Percentiles rank a stretch among this genome's conserved stretches.
Conservation (phyloP, 1,140 invertebrate genomes). For the Parapsyche elsis region DNA sequence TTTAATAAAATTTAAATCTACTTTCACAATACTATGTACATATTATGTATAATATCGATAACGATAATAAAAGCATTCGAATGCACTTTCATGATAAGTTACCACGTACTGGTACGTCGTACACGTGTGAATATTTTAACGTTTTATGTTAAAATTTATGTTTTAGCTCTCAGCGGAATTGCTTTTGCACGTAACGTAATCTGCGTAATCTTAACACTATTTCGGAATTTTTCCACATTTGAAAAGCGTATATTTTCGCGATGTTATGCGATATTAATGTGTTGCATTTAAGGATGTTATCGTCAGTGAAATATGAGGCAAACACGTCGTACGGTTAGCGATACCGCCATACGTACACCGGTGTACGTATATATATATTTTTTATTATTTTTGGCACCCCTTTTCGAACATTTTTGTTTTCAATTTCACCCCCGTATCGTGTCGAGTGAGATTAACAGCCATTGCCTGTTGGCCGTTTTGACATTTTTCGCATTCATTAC, state of each 20-base stretch:
- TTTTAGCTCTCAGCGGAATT: too few relatives aligned
- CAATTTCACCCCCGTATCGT: neutral
- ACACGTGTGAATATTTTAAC: too few relatives aligned
- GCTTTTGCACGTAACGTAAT: too few relatives aligned
- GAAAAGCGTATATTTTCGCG: neutral
- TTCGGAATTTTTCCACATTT: neutral
- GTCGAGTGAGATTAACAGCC: conserved; percentile 25
- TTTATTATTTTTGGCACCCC: neutral
- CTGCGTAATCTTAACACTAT: neutral
- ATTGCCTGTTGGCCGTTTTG: neutral
- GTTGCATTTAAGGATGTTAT: conserved; percentile 25
- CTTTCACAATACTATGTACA: too few relatives aligned
- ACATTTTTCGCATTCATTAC: conserved; percentile 14
- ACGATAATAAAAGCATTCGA: too few relatives aligned
- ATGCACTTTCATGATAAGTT: too few relatives aligned
- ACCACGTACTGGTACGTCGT: too few relatives aligned
- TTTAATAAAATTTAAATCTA: too few relatives aligned
- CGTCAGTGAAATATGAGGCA: conserved; percentile 10
- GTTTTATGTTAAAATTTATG: too few relatives aligned
- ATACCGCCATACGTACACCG: neutral
- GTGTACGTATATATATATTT: neutral
- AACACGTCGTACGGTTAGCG: neutral
- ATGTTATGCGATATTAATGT: neutral
- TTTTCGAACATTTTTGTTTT: neutral
- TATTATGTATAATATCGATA: too few relatives aligned